These are phyloP conservation scores for Ginglymostoma cirratum DNA, from an alignment of 2,113 vertebrate species.

Conservation along the genomic window DNA sequence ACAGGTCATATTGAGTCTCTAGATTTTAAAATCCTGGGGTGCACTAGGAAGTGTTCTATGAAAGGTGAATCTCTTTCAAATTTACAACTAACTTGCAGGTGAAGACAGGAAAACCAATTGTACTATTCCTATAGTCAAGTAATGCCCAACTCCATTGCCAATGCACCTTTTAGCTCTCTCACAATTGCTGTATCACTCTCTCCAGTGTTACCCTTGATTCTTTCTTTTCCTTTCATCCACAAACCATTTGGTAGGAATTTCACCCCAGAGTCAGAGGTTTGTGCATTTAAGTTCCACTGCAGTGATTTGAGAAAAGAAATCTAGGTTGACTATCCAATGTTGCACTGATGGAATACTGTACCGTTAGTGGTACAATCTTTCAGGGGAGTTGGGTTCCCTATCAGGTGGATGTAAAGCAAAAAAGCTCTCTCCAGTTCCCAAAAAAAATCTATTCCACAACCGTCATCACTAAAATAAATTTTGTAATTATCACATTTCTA, in stretches of 20 bases:
- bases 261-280: not conserved
- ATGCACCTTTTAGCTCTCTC: not conserved
- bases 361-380: not conserved
- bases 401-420: not conserved
- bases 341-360: not conserved
- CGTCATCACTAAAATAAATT: not conserved
- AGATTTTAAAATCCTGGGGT: too few relatives aligned
- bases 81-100: not conserved
- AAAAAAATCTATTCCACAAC: not conserved
- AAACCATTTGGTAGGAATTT: not conserved
- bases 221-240: not conserved
- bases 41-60: not conserved
- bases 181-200: not conserved
- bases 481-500: not conserved
- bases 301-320: not conserved
- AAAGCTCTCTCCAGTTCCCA: not conserved
- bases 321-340: not conserved
- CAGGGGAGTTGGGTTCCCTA: not conserved
- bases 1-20: too few relatives aligned
- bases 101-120: not conserved
- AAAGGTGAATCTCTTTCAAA: not conserved
- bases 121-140: not conserved
- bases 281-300: not conserved
- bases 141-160: not conserved
- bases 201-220: not conserved